These are phyloP conservation scores for Melopsittacus undulatus DNA, from an alignment of 2,797 vertebrate species.

Conservation along the genomic window DNA sequence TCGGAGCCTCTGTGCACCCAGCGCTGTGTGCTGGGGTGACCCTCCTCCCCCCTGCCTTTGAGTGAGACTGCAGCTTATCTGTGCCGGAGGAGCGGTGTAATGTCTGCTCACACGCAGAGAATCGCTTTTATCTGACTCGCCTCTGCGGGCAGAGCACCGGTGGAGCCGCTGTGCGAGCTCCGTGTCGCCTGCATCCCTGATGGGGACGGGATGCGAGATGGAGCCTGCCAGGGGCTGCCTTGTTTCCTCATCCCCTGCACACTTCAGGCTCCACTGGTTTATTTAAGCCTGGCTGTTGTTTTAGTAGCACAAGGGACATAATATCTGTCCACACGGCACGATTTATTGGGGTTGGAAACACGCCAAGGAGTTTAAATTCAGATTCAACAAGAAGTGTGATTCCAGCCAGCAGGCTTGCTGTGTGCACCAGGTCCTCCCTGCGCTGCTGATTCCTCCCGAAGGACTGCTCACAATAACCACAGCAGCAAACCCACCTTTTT, in stretches of 20 bases:
- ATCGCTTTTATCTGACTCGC: rapidly evolving
- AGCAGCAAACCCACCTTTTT: neutral
- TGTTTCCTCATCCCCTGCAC: neutral
- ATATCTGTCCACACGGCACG: neutral
- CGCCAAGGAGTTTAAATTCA: neutral
- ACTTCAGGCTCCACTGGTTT: neutral
- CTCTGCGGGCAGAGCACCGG: neutral
- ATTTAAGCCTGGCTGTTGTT: neutral
- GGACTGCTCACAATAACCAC: neutral
- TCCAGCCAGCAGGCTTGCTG: neutral
- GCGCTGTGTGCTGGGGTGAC: neutral
- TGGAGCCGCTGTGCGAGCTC: neutral
- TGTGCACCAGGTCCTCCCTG: neutral
- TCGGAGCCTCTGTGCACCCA: neutral
- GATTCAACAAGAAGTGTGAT: neutral
- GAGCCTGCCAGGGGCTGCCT: neutral
- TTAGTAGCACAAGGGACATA: neutral
- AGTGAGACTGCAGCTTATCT: neutral
- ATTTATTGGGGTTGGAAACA: neutral
- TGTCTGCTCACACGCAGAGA: neutral
- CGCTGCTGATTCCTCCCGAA: neutral
- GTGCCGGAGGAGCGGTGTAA: neutral
- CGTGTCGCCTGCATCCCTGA: neutral
- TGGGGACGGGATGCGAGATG: rapidly evolving
- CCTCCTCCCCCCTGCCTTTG: neutral